These are phyloP conservation scores for Ursus arctos DNA, from an alignment of 2,113 vertebrate species.

Conservation along the genomic window DNA sequence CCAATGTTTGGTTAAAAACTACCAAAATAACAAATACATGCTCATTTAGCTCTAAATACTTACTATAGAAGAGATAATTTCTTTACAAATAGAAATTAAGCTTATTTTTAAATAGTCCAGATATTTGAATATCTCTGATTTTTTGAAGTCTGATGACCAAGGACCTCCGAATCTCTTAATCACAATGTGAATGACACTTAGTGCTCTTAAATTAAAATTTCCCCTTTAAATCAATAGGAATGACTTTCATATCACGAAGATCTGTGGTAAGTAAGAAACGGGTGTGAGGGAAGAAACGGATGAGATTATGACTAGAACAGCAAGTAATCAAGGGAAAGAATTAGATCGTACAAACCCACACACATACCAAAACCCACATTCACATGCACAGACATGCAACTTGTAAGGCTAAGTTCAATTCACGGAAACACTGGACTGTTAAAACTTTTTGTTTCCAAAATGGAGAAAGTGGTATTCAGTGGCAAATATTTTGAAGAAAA, in stretches of 20 bases:
- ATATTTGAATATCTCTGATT: not conserved
- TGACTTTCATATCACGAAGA: not conserved
- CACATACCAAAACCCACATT: not conserved
- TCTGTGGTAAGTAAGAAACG: not conserved
- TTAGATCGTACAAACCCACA: not conserved
- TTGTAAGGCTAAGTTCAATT: not conserved
- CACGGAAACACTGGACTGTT: not conserved
- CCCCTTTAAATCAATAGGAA: not conserved
- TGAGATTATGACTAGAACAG: not conserved
- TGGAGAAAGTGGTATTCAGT: not conserved
- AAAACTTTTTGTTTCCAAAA: not conserved
- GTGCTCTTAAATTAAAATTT: not conserved
- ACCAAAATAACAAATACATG: not conserved
- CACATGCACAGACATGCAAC: not conserved
- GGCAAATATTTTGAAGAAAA: not conserved
- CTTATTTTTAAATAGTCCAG: not conserved
- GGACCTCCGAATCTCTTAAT: not conserved
- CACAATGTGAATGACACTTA: not conserved
- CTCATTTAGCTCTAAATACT: not conserved
- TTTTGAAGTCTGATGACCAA: not conserved
- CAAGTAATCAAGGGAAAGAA: not conserved
- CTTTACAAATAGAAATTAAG: not conserved
- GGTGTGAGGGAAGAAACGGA: not conserved
- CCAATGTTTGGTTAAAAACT: not conserved
- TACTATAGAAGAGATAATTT: not conserved